Evolutionary conservation across 2,797 vertebrate species (phyloP), one percentile per base, ranked within the genome.

Genomic region (Enteromius anoplus): DNA sequence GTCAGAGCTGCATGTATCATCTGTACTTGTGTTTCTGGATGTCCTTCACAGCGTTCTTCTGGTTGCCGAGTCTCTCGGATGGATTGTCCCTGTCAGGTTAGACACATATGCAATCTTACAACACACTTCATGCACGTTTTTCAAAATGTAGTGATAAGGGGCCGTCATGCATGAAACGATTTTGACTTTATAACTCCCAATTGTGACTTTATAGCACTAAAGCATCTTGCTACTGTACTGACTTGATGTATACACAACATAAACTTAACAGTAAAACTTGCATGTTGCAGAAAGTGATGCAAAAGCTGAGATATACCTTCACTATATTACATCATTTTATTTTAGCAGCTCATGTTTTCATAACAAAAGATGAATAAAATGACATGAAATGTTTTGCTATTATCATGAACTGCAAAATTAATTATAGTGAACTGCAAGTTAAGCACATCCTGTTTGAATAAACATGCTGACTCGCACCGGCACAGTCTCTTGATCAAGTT

Each of bases 401-500:
- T 42, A 51, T 19, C 17, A 17, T 17, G 17, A 17, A 19, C 49
- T 51, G 19, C 49, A 17, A 49, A 19, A 51, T 51, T 0, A 19
- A 19, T 51, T 51, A 19, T 19, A 19, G 17, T 51, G 5, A 7
- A 53, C 2, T 7, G 49, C 17, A 7, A 51, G 6, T 51, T 15
- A 45, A 45, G 14, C 68, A 7, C 11, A 23, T 5, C 4, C 14
- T 71, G 9, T 71, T 19, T 29, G 14, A 29, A 49, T 71, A 49
- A 71, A 49, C 3, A 0, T 2, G 15, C 29, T 73, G 45, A 21
- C 26, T 4, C 49, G 8, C 32, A 84, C 83, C 98, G 98, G 97
- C 98, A 99, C 95, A 99, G 96, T 95, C 98, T 99, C 95, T 99
- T 99, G 91, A 99, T 98, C 93, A 99, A 92, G 90, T 99, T 98